A percentile compares a stretch with the other conserved stretches of the same genome.
Conservation (phyloP, 1,140 invertebrate genomes). For the Nixonia krombeini region DNA sequence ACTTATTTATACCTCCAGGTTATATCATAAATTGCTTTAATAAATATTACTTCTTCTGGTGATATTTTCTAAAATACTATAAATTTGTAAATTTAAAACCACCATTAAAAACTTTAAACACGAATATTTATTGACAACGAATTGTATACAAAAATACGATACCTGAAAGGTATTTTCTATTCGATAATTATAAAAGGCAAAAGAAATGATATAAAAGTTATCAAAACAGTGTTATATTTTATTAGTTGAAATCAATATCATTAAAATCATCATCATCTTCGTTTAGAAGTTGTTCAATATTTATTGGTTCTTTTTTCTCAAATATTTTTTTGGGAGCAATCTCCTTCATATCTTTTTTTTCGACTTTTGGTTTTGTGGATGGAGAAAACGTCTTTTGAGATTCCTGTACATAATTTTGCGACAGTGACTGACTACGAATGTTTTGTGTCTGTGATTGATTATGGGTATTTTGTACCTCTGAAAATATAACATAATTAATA, state of each 20-base stretch:
- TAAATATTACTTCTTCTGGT: no score
- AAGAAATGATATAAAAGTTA: no score
- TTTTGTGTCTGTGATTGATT: neutral
- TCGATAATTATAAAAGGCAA: slow-evolving; percentile 1
- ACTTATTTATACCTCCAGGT: no score
- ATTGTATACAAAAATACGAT: slow-evolving; percentile 1
- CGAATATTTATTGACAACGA: slow-evolving; percentile 1
- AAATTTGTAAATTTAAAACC: no score
- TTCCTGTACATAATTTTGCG: no score
- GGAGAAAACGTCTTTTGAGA: neutral
- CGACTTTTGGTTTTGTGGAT: slow-evolving; percentile 15
- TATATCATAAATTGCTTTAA: no score
- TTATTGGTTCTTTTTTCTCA: slow-evolving; percentile 15
- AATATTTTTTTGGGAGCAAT: slow-evolving; percentile 1
- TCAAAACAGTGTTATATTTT: no score
- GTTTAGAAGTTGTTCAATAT: slow-evolving; percentile 40
- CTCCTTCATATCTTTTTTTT: slow-evolving; percentile 14
- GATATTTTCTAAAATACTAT: no score
- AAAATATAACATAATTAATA: neutral
- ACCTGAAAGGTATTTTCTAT: neutral
- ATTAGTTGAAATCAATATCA: no score
- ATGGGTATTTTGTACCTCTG: slow-evolving; percentile 12
- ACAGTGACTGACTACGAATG: neutral
- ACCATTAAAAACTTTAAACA: no score
- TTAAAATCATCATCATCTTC: slow-evolving; percentile 39